Percentiles rank a stretch among this genome's conserved stretches.
These are phyloP conservation scores for Poeciliopsis presidionis DNA, from an alignment of 2,797 vertebrate species.

Conservation along the genomic window DNA sequence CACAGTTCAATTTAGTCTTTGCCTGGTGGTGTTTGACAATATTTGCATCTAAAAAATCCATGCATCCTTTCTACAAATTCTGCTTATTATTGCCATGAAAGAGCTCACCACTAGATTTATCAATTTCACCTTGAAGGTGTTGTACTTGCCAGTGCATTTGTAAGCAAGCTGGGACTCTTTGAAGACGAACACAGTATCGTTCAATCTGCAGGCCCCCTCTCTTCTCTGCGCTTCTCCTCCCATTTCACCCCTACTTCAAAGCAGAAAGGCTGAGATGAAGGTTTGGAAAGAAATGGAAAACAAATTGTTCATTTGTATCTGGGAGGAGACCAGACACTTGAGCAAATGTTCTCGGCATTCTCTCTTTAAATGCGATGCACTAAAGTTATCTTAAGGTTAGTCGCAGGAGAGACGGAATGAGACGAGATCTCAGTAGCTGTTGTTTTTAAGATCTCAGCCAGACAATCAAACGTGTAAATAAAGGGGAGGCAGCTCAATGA, in stretches of 20 bases:
- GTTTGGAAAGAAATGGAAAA: conserved; percentile 78
- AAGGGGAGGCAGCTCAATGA: conserved; percentile 62
- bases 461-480: conserved; percentile 73
- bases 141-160: conserved; percentile 75
- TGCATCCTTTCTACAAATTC: conserved; percentile 66
- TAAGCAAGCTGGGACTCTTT: conserved; percentile 78
- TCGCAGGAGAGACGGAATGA: conserved; percentile 29
- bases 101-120: conserved; percentile 76
- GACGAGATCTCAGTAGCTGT: conserved; percentile 11
- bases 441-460: conserved; percentile 69
- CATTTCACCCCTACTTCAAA: conserved; percentile 76
- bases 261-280: conserved; percentile 74
- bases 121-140: conserved; percentile 83
- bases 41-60: conserved; percentile 76
- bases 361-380: conserved; percentile 46
- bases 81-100: conserved; percentile 73
- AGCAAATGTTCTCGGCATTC: conserved; percentile 75
- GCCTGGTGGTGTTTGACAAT: conserved; percentile 66
- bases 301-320: conserved; percentile 84
- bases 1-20: conserved; percentile 69
- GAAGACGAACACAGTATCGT: conserved; percentile 77
- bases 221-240: conserved; percentile 55
- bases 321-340: conserved; percentile 80
- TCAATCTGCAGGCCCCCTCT: conserved; percentile 61
- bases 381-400: conserved; percentile 57